Percentiles rank a stretch among this genome's conserved stretches.
Conservation (phyloP, 2,797 vertebrate species). For the Serranus cabrilla region DNA sequence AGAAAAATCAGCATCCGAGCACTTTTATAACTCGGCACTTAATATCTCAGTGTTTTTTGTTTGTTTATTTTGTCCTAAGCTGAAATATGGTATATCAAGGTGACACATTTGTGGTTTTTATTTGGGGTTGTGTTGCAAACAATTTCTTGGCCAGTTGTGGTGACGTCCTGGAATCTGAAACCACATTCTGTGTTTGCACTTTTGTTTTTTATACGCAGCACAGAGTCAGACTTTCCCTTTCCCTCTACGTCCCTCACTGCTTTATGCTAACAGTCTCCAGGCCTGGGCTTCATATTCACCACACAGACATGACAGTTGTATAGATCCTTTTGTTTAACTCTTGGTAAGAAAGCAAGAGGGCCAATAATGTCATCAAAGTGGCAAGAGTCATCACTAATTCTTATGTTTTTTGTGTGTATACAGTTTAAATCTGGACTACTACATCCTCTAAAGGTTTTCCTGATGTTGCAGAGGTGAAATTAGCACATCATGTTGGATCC, state of each 20-base stretch:
- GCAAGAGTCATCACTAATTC: slow-evolving; percentile 8
- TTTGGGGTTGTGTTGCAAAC: not conserved
- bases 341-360: too few species aligned
- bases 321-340: too few species aligned
- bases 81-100: not conserved
- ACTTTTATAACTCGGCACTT: not conserved
- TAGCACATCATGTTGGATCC: slow-evolving; percentile 83
- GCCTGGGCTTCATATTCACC: not conserved
- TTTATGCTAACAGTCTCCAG: not conserved
- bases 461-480: slow-evolving; percentile 40
- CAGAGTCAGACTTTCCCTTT: not conserved
- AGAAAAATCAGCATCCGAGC: not conserved
- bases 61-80: not conserved
- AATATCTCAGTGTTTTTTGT: not conserved
- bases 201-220: not conserved
- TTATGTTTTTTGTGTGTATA: slow-evolving; percentile 21
- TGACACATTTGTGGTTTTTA: not conserved
- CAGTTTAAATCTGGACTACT: slow-evolving; percentile 25
- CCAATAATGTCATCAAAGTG: too few species aligned
- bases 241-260: not conserved
- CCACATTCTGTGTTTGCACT: not conserved
- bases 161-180: not conserved
- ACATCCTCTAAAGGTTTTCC: slow-evolving; percentile 12
- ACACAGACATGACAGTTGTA: too few species aligned
- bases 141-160: not conserved